Evolutionary conservation across 2,888 invertebrate species (phyloP), one percentile per base, ranked within the genome.

Genomic region (Bruchidius siliquastri): DNA sequence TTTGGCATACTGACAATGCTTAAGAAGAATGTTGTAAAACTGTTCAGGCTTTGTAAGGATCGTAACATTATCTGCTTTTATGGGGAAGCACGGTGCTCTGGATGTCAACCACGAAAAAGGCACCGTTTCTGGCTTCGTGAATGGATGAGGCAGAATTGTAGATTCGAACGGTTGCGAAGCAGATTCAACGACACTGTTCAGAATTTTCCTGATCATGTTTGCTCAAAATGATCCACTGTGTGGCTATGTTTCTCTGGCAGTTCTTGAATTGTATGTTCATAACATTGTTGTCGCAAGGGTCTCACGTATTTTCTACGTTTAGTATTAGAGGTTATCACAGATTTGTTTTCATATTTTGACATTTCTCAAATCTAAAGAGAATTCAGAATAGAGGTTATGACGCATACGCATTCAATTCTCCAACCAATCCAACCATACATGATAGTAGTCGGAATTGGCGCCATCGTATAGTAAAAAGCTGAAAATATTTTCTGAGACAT

Each of bases 41-140:
- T 90, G 90, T 71, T 87, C 87, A 0, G 96, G 96, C 81, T 94
- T 93, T 69, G 90, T 90, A 76, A 96, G 90, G 73, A 96, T 90
- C 78, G 90, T 90, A 68, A 96, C 90, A 88, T 93, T 91, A 3
- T 88, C 89, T 8, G 91, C 88, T 77, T 88, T 88, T n/a, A 93
- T 84, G 4, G 92, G 91, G 85, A 92, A 93, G 86, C 93, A 93
- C 66, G 93, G 92, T 68, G 92, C 87, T 66, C 89, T 85, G 75
- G 86, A 87, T 77, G 89, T 88, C 74, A 93, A 83, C 92, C 92
- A 93, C 32, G 80, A 81, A 75, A 87, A 84, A 70, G 80, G 82
- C 67, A 77, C 69, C 13, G 84, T 83, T 71, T 87, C 86, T 22
- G 76, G 73, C 74, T 80, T 82, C 2, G 81, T 82, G 78, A 86